A percentile compares a stretch with the other conserved stretches of the same genome.
These are phyloP conservation scores for Rafetus swinhoei DNA, from an alignment of 2,113 vertebrate genomes.

Conservation along the genomic window DNA sequence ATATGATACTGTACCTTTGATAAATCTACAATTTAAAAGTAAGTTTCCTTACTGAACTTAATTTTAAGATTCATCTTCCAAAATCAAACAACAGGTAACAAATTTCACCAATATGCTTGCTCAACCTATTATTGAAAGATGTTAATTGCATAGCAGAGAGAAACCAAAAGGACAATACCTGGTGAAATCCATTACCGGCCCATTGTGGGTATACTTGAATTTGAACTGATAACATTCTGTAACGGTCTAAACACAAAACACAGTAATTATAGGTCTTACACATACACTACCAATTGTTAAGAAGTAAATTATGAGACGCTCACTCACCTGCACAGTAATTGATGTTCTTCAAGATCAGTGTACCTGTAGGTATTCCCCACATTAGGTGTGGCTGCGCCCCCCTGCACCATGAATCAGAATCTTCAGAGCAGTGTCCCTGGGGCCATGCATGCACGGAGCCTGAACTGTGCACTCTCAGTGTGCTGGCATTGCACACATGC, in stretches of 20 bases:
- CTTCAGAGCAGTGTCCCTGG: too few relatives aligned
- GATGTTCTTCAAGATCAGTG: too few relatives aligned
- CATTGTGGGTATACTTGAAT: conserved; percentile 88
- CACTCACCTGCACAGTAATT: too few relatives aligned
- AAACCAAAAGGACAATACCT: conserved; percentile 78
- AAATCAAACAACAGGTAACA: not conserved
- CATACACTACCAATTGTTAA: not conserved
- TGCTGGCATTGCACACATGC: too few relatives aligned
- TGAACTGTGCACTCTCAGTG: too few relatives aligned
- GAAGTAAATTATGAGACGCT: not conserved
- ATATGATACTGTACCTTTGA: fast-evolving
- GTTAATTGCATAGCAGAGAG: not conserved
- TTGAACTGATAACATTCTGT: conserved; percentile 97
- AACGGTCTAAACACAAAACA: conserved; percentile 84
- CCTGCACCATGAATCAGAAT: too few relatives aligned
- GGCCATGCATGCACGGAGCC: too few relatives aligned
- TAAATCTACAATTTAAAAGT: fast-evolving
- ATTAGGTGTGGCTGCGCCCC: too few relatives aligned
- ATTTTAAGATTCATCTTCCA: not conserved
- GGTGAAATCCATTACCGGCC: conserved; percentile 88
- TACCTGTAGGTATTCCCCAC: too few relatives aligned
- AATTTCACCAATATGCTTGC: fast-evolving
- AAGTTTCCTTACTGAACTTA: not conserved
- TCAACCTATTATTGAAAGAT: not conserved
- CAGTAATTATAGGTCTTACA: conserved; percentile 3